Conservation (phyloP, 2,888 invertebrate species). For the Coremacera marginata region DNA sequence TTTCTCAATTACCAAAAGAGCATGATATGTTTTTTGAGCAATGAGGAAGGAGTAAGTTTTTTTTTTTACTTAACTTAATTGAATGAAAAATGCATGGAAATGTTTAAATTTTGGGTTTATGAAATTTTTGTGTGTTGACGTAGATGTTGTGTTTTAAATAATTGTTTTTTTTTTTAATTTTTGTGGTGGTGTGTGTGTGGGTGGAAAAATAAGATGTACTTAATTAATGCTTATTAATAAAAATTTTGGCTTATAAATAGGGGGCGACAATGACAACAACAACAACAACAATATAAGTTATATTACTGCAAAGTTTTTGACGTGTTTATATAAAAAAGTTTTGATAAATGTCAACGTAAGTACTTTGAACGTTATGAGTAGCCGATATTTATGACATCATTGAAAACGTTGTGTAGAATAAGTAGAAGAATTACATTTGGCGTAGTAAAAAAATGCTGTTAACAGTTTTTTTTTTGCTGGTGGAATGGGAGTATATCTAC, state of each 20-base stretch:
- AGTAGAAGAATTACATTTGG: too few relatives aligned
- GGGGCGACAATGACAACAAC: constrained; percentile 45
- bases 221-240: constrained; percentile 26
- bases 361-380: too few relatives aligned
- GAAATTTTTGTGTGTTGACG: background rate
- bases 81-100: constrained; percentile 6
- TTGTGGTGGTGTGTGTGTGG: background rate
- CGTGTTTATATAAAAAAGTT: too few relatives aligned
- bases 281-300: background rate
- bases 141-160: background rate
- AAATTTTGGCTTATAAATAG: constrained; percentile 44
- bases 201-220: background rate
- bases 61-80: background rate
- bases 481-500: too few relatives aligned
- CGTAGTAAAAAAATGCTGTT: too few relatives aligned
- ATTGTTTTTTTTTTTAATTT: background rate
- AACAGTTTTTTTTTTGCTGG: too few relatives aligned
- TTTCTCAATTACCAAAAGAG: background rate
- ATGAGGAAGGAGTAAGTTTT: background rate
- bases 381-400: too few relatives aligned
- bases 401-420: too few relatives aligned
- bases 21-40: constrained; percentile 21
- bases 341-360: too few relatives aligned
- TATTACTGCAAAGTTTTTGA: too few relatives aligned
- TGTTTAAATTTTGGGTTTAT: background rate